Conservation (phyloP, 2,797 vertebrate genomes). For the Clarias pachynema region DNA sequence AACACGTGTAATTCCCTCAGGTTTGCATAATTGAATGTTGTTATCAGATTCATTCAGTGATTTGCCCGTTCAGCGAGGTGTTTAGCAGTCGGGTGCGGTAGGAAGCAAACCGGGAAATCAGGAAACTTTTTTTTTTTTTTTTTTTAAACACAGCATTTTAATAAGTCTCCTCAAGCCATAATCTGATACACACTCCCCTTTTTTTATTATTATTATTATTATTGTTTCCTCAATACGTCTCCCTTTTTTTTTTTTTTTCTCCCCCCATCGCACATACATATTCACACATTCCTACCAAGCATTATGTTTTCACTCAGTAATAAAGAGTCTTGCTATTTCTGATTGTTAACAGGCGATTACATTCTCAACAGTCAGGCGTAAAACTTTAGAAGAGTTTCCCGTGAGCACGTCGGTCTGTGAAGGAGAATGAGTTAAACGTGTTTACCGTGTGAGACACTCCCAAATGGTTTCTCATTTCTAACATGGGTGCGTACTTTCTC, state of each 20-base stretch:
- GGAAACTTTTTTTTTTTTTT: background rate
- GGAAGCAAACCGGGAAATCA: background rate
- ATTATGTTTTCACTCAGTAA: background rate
- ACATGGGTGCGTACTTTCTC: background rate
- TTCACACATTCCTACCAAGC: background rate
- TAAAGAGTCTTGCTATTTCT: background rate
- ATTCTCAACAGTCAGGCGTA: background rate
- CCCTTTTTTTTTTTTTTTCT: background rate
- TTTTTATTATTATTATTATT: no score
- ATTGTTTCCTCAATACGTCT: background rate
- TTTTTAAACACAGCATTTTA: background rate
- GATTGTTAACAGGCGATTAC: background rate
- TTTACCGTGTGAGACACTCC: background rate
- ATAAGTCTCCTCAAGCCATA: background rate
- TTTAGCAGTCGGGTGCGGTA: background rate
- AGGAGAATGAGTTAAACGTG: background rate
- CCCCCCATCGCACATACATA: background rate
- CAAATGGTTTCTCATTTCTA: background rate
- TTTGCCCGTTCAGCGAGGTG: background rate
- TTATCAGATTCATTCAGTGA: background rate
- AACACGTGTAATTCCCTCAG: background rate
- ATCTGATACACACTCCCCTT: background rate
- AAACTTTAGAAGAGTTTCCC: background rate
- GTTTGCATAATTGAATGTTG: background rate
- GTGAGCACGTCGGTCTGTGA: background rate